Percentiles rank a stretch among this genome's conserved stretches.
Conservation (phyloP, 2,113 vertebrate genomes). For the Urocynchramus pylzowi region DNA sequence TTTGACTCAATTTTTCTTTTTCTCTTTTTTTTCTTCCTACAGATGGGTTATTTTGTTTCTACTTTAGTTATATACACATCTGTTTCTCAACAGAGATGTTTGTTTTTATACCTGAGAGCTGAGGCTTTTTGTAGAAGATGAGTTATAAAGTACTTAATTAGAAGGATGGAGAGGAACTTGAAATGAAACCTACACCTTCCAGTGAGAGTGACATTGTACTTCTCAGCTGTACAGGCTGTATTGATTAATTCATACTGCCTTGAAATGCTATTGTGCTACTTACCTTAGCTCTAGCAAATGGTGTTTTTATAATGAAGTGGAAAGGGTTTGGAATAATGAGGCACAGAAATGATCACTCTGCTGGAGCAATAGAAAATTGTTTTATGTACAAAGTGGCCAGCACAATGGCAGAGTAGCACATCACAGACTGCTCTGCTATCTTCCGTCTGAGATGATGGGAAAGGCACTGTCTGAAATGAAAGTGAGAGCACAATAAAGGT, state of each 20-base stretch:
- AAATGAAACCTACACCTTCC: background rate
- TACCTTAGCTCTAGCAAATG: background rate
- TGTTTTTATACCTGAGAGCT: background rate
- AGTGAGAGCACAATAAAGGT: background rate
- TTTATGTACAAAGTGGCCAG: background rate
- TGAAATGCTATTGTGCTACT: background rate
- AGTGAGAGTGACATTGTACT: background rate
- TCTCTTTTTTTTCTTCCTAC: background rate
- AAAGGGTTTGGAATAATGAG: constrained; percentile 1
- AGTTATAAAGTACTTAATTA: constrained; percentile 11
- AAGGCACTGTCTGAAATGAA: background rate
- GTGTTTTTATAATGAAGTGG: background rate
- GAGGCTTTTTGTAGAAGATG: background rate
- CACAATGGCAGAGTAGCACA: background rate
- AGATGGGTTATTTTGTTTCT: background rate
- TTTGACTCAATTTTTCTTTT: background rate
- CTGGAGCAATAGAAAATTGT: background rate
- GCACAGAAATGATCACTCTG: background rate
- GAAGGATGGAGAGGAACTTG: background rate
- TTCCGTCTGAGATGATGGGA: background rate
- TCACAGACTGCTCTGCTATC: background rate
- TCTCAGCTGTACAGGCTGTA: background rate
- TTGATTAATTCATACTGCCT: constrained; percentile 14
- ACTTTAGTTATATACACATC: background rate
- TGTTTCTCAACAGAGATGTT: background rate